A percentile compares a stretch with the other conserved stretches of the same genome.
phyloP scores from a whole-genome alignment of 2,797 vertebrate genomes.

The Epinephelus awoara region DNA sequence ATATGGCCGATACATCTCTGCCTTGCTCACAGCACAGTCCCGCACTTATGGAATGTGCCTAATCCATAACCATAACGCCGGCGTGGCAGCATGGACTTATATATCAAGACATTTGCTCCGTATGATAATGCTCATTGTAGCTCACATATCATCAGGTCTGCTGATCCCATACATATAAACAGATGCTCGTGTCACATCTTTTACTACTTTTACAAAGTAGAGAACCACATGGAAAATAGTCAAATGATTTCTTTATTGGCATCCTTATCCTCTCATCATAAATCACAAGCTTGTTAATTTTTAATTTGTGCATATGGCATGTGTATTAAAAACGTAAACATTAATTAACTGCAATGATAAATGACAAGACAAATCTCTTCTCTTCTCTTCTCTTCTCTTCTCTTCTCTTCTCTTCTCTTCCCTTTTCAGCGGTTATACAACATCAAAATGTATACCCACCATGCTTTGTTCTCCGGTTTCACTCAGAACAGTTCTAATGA shows the following conservation, averaged over 20 bases:
- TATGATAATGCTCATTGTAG: constrained; percentile 77
- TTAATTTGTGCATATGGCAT: constrained; percentile 69
- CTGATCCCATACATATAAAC: constrained; percentile 54
- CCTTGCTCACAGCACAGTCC: constrained; percentile 71
- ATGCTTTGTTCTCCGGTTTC: constrained; percentile 89
- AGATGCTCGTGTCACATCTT: constrained; percentile 47
- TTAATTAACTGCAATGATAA: constrained; percentile 72
- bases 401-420: constrained; percentile 17
- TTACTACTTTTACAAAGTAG: constrained; percentile 54
- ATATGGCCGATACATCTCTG: constrained; percentile 81
- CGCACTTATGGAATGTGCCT: constrained; percentile 76
- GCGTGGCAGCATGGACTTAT: constrained; percentile 66
- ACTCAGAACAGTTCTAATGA: constrained; percentile 93
- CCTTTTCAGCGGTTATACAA: constrained; percentile 75
- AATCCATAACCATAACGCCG: constrained; percentile 84
- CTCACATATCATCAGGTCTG: constrained; percentile 63
- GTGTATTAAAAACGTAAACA: constrained; percentile 71
- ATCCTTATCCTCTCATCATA: constrained; percentile 51
- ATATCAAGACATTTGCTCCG: constrained; percentile 71
- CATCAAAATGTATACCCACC: constrained; percentile 80
- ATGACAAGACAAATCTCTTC: constrained; percentile 42
- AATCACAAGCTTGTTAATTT: constrained; percentile 70
- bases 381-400: constrained; percentile 22
- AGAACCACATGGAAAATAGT: constrained; percentile 29
- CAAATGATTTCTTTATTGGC: constrained; percentile 61